These are phyloP conservation scores for Tenthredo scrophulariae DNA, from an alignment of 2,888 invertebrate genomes.

Conservation along the genomic window DNA sequence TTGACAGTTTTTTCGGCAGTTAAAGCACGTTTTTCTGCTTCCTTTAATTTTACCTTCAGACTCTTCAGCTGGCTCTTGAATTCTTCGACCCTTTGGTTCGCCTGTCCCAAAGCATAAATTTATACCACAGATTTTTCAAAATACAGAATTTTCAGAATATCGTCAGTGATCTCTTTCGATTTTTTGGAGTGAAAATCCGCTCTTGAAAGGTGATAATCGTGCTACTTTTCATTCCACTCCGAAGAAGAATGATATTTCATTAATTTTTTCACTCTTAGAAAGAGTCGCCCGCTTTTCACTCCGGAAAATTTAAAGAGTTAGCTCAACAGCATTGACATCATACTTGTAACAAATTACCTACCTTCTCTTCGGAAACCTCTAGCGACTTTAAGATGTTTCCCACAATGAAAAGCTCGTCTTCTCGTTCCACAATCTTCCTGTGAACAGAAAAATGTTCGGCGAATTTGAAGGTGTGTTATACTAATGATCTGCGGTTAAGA, in stretches of 20 bases:
- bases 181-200: no score
- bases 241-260: no score
- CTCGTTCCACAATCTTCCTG: conserved; percentile 84
- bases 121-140: neutral
- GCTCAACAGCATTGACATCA: neutral
- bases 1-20: conserved; percentile 86
- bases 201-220: no score
- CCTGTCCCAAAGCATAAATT: conserved; percentile 72
- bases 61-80: conserved; percentile 80
- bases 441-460: conserved; percentile 31
- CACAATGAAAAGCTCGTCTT: conserved; percentile 85
- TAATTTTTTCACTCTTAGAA: no score
- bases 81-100: conserved; percentile 83
- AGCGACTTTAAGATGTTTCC: conserved; percentile 87
- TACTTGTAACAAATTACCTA: conserved; percentile 76
- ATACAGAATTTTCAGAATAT: neutral
- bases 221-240: no score
- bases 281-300: no score
- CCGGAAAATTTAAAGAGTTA: no score
- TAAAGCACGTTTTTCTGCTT: conserved; percentile 83
- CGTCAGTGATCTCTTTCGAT: no score
- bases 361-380: conserved; percentile 85
- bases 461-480: neutral
- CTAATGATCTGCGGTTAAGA: neutral
- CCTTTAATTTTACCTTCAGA: conserved; percentile 69